Conservation (phyloP, 2,113 vertebrate species). For the Serranochromis macrocephalus region DNA sequence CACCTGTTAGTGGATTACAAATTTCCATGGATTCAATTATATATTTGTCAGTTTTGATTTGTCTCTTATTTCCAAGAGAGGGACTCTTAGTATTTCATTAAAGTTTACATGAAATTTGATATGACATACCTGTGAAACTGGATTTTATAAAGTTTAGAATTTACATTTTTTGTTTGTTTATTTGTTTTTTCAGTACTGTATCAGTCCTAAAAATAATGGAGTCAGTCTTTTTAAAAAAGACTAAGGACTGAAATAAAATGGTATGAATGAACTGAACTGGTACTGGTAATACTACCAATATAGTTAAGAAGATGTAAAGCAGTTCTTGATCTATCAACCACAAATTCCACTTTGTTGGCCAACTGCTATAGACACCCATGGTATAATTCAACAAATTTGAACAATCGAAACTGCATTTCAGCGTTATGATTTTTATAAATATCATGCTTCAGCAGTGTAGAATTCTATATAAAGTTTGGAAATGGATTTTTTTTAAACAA, state of each 20-base stretch:
- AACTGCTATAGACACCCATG: not conserved
- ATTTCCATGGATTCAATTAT: conserved; percentile 18
- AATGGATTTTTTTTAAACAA: not conserved
- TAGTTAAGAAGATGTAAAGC: not conserved
- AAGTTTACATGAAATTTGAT: not conserved
- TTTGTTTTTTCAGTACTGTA: not conserved
- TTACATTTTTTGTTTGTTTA: not conserved
- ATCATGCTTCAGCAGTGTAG: not conserved
- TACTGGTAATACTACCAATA: not conserved
- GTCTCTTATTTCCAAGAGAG: not conserved
- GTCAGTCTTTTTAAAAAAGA: not conserved
- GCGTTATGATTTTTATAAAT: not conserved
- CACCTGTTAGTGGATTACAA: conserved; percentile 46
- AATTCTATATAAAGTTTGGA: not conserved
- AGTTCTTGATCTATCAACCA: not conserved
- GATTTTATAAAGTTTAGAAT: not conserved
- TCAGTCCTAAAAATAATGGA: not conserved
- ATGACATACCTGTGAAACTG: not conserved
- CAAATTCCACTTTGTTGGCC: not conserved
- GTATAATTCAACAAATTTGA: not conserved
- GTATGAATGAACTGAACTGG: not conserved
- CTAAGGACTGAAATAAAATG: not conserved
- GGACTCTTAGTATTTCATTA: not conserved
- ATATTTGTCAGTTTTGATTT: conserved; percentile 8
- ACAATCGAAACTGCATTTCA: not conserved